A percentile compares a stretch with the other conserved stretches of the same genome.
phyloP scores from a whole-genome alignment of 2,888 invertebrate genomes.

The Esperia sulphurella region DNA sequence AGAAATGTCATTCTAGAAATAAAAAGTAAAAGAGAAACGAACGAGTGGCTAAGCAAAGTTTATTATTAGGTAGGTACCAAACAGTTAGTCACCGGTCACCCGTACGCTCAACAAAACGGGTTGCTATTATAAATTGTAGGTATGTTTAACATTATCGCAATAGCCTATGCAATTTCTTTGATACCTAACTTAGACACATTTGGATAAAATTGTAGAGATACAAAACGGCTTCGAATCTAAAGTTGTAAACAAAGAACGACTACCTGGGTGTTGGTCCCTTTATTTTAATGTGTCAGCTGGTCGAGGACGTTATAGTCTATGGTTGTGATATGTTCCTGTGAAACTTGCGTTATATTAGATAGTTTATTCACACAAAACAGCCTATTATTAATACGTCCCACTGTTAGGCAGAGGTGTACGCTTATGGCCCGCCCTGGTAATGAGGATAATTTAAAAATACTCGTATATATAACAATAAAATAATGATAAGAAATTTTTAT shows the following conservation, averaged over 20 bases:
- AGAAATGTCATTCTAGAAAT: too few species aligned
- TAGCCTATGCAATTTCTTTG: too few species aligned
- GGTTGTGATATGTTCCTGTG: too few species aligned
- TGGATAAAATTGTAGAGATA: not conserved
- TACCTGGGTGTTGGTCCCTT: constrained; percentile 25
- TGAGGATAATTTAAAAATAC: too few species aligned
- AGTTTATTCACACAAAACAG: too few species aligned
- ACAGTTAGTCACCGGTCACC: not conserved
- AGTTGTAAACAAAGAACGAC: constrained; percentile 23
- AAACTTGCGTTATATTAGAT: not conserved
- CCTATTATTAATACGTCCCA: too few species aligned
- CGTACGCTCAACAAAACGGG: not conserved
- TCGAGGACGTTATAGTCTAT: not conserved
- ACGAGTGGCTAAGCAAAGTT: not conserved
- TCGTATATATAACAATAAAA: too few species aligned
- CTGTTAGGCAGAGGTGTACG: too few species aligned
- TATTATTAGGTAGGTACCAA: not conserved
- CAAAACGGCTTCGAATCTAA: too few species aligned
- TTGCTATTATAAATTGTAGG: too few species aligned
- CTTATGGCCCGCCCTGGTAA: too few species aligned
- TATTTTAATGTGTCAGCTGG: not conserved
- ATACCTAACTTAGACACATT: not conserved
- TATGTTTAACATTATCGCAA: not conserved
- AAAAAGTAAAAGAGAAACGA: not conserved
- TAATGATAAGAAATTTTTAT: too few species aligned